Conservation (phyloP, 2,113 vertebrate genomes). For the Lanius ludovicianus region DNA sequence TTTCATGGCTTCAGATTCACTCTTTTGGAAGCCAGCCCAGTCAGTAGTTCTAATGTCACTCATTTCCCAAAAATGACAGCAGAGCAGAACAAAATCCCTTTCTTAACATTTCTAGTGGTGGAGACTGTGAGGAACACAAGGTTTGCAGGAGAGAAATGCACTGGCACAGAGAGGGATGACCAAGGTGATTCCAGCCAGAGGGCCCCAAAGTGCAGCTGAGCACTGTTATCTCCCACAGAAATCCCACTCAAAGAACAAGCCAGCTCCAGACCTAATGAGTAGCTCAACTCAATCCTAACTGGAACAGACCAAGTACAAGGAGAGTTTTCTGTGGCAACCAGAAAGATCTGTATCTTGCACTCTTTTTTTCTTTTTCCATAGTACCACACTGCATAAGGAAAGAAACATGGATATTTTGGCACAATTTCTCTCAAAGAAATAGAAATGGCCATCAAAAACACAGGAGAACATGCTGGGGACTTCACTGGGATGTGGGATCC, state of each 20-base stretch:
- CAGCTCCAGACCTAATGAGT: neutral
- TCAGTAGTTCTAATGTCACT: neutral
- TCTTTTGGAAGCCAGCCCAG: neutral
- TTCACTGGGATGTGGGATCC: neutral
- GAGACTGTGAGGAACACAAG: neutral
- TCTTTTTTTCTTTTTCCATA: neutral
- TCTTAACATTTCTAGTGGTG: neutral
- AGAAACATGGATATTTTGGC: neutral
- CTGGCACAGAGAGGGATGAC: neutral
- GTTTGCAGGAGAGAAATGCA: neutral
- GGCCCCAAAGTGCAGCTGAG: neutral
- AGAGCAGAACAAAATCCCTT: neutral
- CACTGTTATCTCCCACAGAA: neutral
- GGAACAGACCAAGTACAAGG: neutral
- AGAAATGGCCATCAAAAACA: neutral
- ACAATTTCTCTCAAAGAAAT: neutral
- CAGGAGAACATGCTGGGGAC: neutral
- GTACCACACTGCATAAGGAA: neutral
- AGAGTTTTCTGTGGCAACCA: neutral
- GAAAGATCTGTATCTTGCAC: neutral
- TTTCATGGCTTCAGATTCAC: neutral
- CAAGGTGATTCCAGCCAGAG: neutral
- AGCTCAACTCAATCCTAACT: neutral
- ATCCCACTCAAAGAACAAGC: neutral
- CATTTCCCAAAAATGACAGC: neutral